Base-by-base conservation (phyloP, 2,797 vertebrate species). In the Sebastes variabilis region DNA sequence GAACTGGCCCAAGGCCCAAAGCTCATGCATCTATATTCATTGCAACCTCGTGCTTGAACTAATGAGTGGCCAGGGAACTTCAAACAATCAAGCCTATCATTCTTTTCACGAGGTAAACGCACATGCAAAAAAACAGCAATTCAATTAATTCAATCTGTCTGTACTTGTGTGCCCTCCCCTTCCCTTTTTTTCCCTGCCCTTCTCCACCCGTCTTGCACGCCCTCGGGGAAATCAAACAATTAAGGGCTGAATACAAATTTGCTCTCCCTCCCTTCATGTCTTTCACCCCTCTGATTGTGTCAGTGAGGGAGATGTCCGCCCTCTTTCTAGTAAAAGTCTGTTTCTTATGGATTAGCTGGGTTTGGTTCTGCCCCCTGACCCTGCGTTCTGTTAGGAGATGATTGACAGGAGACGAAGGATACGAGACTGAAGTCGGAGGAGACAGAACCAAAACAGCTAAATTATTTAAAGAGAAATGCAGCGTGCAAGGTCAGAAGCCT, bases 61-160 rank as follows among this genome's bases (percentile, higher is more conserved):
- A 94, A 95, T 88, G 91, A 95, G 87, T 68, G 72, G 82, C 88
- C 14, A 11, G 87, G 86, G 90, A 90, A 85, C 84, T 88, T 91
- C 82, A 91, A 92, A 93, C 90, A 91, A 90, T 92, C 87, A 87
- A 84, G 79, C 56, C 90, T 52, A 90, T 93, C 86, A 86, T 92
- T 88, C 77, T 86, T 84, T 86, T 84, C 77, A 82, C 80, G 66
- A 89, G 90, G 88, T 87, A 92, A 93, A 92, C 59, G 75, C 81
- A 80, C 80, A 85, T 80, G 16, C 49, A 78, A 29, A 62, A 77
- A 90, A 81, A 89, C 20, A 67, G 67, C 86, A 79, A 85, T 87
- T 88, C 84, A 88, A 92, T 94, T 93, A 90, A 93, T 92, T 84
- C 85, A 94, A 90, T 83, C 84, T 82, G 83, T 86, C 85, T 79